Base-by-base conservation (phyloP, 1,140 invertebrate genomes). In the Platyura marginata region DNA sequence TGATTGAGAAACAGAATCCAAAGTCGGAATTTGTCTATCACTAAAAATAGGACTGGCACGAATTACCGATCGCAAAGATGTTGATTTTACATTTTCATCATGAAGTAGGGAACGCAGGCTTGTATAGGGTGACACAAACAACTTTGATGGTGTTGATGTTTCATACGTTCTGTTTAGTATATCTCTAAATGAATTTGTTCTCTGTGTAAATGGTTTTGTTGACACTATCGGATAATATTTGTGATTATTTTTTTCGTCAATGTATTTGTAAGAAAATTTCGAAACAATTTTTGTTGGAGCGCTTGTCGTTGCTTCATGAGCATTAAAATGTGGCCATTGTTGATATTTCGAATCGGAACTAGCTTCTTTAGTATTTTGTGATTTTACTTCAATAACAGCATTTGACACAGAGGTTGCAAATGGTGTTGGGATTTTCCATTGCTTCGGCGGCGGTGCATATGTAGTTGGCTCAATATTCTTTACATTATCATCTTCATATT, bases 61-160 rank as follows among this genome's bases (percentile, higher is more conserved):
- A 29, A 29, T 29, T 13, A 29, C 25, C 25, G 36, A 18, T 18
- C 36, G 36, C 10, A 18, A 38, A n/a, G n/a, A 18, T 38, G 36
- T 38, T 20, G 36, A 18, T 38, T 38, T 38, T n/a, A 38, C 18
- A 18, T 58, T 55, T 40, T 48, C 44, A 40, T 48, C 47, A 36
- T 59, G 55, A 9, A 61, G 43, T 19, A 61, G 37, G 11, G 52
- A 57, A 21, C 59, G 55, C 1, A 61, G 46, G 21, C 59, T 61
- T 25, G 59, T 59, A 29, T 58, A 61, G 0, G 59, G 59, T 0
- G 59, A 61, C 3, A 61, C 57, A 36, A 57, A 58, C 8, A 22
- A 20, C 20, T 51, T 50, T 32, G 47, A 42, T n/a, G 47, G 44
- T 11, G 49, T 48, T 0, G 57, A 56, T 3, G 51, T 52, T 15